These are phyloP conservation scores for Sciurus vulgaris DNA, from an alignment of 2,797 vertebrate species.

Conservation along the genomic window DNA sequence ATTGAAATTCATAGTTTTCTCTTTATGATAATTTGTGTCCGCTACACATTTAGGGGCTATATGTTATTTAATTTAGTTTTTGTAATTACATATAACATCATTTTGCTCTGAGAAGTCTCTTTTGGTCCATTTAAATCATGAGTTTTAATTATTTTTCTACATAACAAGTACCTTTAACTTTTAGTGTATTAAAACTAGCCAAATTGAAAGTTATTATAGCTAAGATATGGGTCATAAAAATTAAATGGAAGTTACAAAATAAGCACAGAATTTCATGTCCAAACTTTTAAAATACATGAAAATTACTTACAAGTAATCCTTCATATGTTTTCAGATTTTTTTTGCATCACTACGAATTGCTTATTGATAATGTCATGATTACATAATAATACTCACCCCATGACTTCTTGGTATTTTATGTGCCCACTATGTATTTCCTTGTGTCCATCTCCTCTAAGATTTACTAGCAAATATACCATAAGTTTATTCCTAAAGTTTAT, in stretches of 20 bases:
- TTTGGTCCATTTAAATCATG: conserved; percentile 59
- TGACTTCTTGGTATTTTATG: not conserved
- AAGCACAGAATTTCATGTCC: not conserved
- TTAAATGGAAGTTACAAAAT: not conserved
- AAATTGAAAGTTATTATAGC: conserved; percentile 55
- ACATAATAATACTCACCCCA: not conserved
- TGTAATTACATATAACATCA: conserved; percentile 64
- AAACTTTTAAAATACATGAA: conserved; percentile 10
- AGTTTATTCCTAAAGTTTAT: not conserved
- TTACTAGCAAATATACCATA: not conserved
- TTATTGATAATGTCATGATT: not conserved
- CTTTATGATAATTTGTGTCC: conserved; percentile 65
- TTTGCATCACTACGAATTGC: not conserved
- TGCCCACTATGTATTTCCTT: not conserved
- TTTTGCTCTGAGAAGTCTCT: conserved; percentile 66
- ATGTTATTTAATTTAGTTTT: conserved; percentile 75
- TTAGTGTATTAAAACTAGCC: conserved; percentile 49
- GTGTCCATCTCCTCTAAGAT: not conserved
- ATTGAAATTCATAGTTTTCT: conserved; percentile 69
- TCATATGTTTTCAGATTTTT: not conserved
- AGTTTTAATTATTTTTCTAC: conserved; percentile 73
- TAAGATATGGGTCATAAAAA: conserved; percentile 53
- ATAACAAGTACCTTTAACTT: conserved; percentile 59
- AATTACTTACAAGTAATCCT: not conserved
- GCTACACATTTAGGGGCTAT: conserved; percentile 32